phyloP scores from a whole-genome alignment of 2,888 invertebrate species.

The Macrosoma leucophasiata region DNA sequence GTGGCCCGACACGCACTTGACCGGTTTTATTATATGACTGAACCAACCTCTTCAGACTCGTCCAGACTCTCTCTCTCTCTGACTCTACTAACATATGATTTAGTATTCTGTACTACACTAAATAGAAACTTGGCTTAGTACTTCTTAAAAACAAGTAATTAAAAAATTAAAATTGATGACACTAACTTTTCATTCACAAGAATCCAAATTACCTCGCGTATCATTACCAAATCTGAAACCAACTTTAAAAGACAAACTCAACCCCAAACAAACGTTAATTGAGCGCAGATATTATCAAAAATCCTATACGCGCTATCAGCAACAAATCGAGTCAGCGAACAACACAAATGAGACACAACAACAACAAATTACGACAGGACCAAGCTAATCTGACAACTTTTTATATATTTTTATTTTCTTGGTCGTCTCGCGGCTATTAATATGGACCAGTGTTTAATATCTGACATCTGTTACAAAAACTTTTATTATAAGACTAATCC shows the following conservation, averaged over 20 bases:
- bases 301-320: slow-evolving; percentile 5
- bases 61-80: no score
- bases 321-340: slow-evolving; percentile 8
- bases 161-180: neutral
- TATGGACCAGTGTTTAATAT: slow-evolving; percentile 73
- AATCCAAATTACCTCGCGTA: no score
- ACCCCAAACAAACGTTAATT: neutral
- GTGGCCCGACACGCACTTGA: no score
- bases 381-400: slow-evolving; percentile 67
- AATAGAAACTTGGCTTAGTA: no score
- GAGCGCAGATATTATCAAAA: slow-evolving; percentile 9
- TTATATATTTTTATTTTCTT: slow-evolving; percentile 70
- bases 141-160: neutral
- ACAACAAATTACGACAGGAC: slow-evolving; percentile 41
- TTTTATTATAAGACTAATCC: slow-evolving; percentile 76
- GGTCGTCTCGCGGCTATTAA: slow-evolving; percentile 64
- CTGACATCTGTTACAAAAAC: slow-evolving; percentile 76
- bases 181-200: neutral
- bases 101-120: no score
- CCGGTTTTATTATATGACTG: no score
- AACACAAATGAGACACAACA: slow-evolving; percentile 6
- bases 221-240: no score
- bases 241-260: no score
- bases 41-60: no score
- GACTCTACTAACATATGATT: no score